These are phyloP conservation scores for Diorhabda carinulata DNA, from an alignment of 1,140 invertebrate genomes.

Conservation along the genomic window DNA sequence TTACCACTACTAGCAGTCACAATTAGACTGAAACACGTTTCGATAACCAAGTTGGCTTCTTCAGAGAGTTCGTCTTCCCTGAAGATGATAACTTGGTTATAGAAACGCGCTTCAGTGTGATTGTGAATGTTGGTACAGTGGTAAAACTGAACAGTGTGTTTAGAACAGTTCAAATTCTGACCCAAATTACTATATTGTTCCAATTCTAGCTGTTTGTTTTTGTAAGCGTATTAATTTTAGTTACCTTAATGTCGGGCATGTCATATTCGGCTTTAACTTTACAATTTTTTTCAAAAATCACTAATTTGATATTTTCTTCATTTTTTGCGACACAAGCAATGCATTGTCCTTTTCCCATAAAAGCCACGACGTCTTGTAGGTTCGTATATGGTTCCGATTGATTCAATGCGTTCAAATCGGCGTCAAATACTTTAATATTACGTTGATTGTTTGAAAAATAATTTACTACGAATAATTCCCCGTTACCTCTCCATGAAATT, in stretches of 20 bases:
- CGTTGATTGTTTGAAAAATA: slow-evolving; percentile 27
- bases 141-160: too few species aligned
- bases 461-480: slow-evolving; percentile 35
- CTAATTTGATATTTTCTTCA: slow-evolving; percentile 21
- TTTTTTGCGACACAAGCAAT: slow-evolving; percentile 25
- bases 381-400: slow-evolving; percentile 25
- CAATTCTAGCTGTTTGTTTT: too few species aligned
- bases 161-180: too few species aligned
- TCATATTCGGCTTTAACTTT: slow-evolving; percentile 26
- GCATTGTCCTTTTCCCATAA: slow-evolving; percentile 31
- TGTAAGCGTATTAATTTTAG: too few species aligned
- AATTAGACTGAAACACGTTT: too few species aligned
- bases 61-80: too few species aligned
- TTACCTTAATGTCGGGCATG: slow-evolving; percentile 25
- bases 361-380: slow-evolving; percentile 25
- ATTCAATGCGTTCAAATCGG: slow-evolving; percentile 23
- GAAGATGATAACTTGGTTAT: too few species aligned
- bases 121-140: too few species aligned
- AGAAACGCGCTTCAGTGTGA: too few species aligned
- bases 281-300: slow-evolving; percentile 39
- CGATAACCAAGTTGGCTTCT: too few species aligned
- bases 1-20: too few species aligned
- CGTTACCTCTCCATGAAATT: slow-evolving; percentile 37
- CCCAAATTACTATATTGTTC: too few species aligned
- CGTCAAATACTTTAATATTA: slow-evolving; percentile 31